Base-by-base conservation (phyloP, 2,888 invertebrate genomes). In the Amphipyra berbera region DNA sequence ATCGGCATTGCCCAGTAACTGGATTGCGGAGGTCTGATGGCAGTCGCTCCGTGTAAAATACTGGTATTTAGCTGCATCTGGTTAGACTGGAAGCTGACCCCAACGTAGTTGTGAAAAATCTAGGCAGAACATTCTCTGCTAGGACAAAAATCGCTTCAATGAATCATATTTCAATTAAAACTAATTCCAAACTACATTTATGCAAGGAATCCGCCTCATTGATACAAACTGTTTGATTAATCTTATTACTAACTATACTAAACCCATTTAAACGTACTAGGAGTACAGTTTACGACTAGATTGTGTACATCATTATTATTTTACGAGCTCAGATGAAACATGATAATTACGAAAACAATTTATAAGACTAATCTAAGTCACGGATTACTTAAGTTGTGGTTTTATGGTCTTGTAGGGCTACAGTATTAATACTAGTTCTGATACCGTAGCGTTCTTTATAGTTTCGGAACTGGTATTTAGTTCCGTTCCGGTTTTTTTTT, bases 311-410 rank as follows among this genome's bases (percentile, higher is more conserved):
- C 64, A 70, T 71, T 75, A 62, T 58, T 60, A 62, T 47, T 56
- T 27, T 58, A 70, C 47, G 64, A 58, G 50, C 27, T 58, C 14
- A 41, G 40, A 71, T 70, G 53, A 50, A 68, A 70, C 64, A 63
- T 55, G 35, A 52, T 63, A 38, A 71, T 75, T 55, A 62, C 9
- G 50, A 54, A 70, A 55, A 75, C 64, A 55, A 75, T 75, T 62
- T 58, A 63, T 50, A 33, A 45, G 40, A 69, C 44, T 41, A 42
- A 62, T 75, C 54, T 58, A 45, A 75, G 76, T 63, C 76, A 71
- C 71, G 72, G 47, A 55, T 44, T 55, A 41, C 10, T 52, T 35
- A 42, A 40, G 7, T 46, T 45, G 21, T 45, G 56, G 41, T 60
- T 49, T 56, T 56, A 56, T 56, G 37, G 35, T 41, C 9, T 12